Conservation (phyloP, 2,888 invertebrate species). For the Liodrosophila aerea region DNA sequence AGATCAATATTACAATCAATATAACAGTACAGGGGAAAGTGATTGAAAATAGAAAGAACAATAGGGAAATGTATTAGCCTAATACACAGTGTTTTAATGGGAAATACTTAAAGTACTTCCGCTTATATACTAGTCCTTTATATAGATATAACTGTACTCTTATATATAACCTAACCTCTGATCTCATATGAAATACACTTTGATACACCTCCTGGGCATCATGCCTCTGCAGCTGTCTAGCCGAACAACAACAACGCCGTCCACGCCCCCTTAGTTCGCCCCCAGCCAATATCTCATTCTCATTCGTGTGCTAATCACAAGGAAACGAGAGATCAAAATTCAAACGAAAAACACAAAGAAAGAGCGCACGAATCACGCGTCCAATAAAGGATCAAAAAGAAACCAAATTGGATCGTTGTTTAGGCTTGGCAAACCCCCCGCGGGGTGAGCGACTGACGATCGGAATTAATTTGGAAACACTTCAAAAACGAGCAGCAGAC, state of each 20-base stretch:
- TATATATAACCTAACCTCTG: no score
- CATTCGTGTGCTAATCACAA: constrained; percentile 75
- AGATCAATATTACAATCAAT: no score
- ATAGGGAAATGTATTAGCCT: no score
- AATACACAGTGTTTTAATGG: no score
- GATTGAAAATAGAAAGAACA: no score
- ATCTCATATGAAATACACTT: no score
- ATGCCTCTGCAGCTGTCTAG: constrained; percentile 53
- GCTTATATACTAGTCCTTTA: no score
- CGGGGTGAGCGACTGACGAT: constrained; percentile 66
- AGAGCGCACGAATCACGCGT: constrained; percentile 59
- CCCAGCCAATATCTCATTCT: constrained; percentile 42
- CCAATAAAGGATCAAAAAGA: constrained; percentile 50
- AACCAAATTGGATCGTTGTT: constrained; percentile 42
- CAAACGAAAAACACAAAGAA: constrained; percentile 49
- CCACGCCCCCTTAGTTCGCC: constrained; percentile 61
- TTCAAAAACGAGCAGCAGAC: constrained; percentile 65
- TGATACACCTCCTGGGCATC: no score
- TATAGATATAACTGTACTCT: no score
- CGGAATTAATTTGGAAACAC: constrained; percentile 79
- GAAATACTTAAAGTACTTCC: no score
- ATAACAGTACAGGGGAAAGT: no score
- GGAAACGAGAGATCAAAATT: constrained; percentile 46
- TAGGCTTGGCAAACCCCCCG: constrained; percentile 62
- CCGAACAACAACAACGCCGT: constrained; percentile 21